Evolutionary conservation across 2,888 invertebrate genomes (phyloP).

Genomic region (Notocelia uddmanniana): DNA sequence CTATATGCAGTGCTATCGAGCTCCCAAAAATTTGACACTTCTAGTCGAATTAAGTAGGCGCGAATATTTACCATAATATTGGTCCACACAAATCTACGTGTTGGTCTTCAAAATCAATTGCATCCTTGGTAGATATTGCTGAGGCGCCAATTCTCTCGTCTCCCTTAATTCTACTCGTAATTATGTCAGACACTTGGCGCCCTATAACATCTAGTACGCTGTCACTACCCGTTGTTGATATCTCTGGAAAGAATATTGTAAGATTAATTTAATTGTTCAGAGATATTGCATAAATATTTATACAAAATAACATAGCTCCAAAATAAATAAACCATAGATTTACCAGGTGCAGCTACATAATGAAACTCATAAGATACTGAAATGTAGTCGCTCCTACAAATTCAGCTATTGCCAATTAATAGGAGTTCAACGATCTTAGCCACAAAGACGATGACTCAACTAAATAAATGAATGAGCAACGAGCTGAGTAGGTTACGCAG

Average conservation of each 20-base stretch:
- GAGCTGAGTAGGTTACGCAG: neutral
- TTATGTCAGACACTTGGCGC: constrained; percentile 55
- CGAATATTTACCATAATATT: constrained; percentile 52
- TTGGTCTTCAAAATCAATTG: constrained; percentile 49
- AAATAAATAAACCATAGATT: no score
- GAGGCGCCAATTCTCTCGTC: constrained; percentile 53
- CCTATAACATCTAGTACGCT: constrained; percentile 34
- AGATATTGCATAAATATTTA: no score
- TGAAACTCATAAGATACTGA: neutral
- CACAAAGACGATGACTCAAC: constrained; percentile 3
- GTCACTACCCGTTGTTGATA: neutral
- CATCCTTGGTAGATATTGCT: constrained; percentile 55
- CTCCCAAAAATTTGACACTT: no score
- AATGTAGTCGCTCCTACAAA: constrained; percentile 6
- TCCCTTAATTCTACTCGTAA: constrained; percentile 49
- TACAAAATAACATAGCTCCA: no score
- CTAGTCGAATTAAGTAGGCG: neutral
- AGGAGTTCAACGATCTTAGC: constrained; percentile 19
- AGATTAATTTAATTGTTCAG: no score
- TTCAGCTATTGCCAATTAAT: constrained; percentile 13
- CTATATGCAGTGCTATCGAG: no score
- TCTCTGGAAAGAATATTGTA: constrained; percentile 1
- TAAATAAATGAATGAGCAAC: constrained; percentile 13
- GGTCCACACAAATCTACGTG: constrained; percentile 49
- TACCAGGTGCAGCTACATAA: neutral